phyloP scores from a whole-genome alignment of 2,797 vertebrate genomes.

The Dermochelys coriacea region DNA sequence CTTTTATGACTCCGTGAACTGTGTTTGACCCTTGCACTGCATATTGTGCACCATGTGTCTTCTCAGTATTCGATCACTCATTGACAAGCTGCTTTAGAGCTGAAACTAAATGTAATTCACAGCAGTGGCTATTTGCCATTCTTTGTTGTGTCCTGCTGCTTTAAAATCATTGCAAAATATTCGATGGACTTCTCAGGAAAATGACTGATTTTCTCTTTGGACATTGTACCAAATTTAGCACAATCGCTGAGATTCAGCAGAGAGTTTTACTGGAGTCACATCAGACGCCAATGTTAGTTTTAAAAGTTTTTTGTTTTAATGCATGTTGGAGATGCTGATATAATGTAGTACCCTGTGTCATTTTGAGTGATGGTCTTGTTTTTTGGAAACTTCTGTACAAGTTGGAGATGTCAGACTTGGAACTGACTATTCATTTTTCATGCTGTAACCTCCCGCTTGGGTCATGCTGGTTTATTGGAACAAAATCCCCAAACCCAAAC shows the following conservation, averaged over 20 bases:
- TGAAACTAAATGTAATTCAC: not conserved
- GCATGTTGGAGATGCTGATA: constrained; percentile 49
- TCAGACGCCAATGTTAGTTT: constrained; percentile 21
- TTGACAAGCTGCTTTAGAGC: not conserved
- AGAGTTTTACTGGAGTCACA: constrained; percentile 52
- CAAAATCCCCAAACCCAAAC: constrained; percentile 17
- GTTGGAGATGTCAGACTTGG: constrained; percentile 67
- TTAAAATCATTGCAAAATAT: constrained; percentile 46
- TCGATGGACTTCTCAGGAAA: constrained; percentile 41
- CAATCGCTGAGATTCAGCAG: constrained; percentile 42
- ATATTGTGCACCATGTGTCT: not conserved
- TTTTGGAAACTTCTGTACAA: constrained; percentile 56
- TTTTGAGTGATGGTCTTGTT: constrained; percentile 68
- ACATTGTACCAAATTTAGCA: constrained; percentile 52
- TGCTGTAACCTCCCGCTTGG: constrained; percentile 4
- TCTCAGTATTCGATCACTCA: not conserved
- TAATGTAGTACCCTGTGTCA: constrained; percentile 58
- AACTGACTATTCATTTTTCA: constrained; percentile 36
- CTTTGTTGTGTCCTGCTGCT: constrained; percentile 30
- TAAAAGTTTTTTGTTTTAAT: constrained; percentile 34
- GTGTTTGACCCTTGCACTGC: not conserved
- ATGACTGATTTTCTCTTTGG: constrained; percentile 51
- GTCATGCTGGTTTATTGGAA: constrained; percentile 32
- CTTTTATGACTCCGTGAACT: not conserved
- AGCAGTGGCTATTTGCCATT: constrained; percentile 38